Percentiles rank a stretch among this genome's conserved stretches.
phyloP scores from a whole-genome alignment of 2,797 vertebrate genomes.

The Fratercula arctica region DNA sequence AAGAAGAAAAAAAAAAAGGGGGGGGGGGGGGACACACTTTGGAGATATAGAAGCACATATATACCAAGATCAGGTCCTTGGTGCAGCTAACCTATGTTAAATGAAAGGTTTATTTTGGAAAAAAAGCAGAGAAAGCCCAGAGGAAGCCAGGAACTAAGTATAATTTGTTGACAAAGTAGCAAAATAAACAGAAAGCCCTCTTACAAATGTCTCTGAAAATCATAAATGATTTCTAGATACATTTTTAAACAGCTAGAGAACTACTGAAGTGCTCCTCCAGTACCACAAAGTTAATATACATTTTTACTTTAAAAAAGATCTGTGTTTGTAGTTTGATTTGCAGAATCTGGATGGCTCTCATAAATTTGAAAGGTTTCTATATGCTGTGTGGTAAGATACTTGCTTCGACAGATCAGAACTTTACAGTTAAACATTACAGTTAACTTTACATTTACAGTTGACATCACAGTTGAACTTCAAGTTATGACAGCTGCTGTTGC shows the following conservation, averaged over 20 bases:
- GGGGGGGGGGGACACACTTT: neutral
- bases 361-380: neutral
- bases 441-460: neutral
- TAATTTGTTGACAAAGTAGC: neutral
- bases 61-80: neutral
- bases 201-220: neutral
- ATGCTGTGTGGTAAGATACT: neutral
- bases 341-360: neutral
- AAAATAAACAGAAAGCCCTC: neutral
- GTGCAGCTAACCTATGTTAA: neutral
- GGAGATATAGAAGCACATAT: neutral
- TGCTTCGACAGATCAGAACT: neutral
- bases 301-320: neutral
- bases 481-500: neutral
- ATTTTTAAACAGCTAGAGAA: neutral
- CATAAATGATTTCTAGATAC: neutral
- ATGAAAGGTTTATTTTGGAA: neutral
- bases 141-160: neutral
- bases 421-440: neutral
- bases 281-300: neutral
- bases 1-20: neutral
- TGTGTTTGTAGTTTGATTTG: neutral
- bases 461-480: neutral
- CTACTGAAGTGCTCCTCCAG: neutral
- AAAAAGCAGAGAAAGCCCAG: neutral